Base-by-base conservation (phyloP, 2,888 invertebrate species). In the Azorinus chamasolen region DNA sequence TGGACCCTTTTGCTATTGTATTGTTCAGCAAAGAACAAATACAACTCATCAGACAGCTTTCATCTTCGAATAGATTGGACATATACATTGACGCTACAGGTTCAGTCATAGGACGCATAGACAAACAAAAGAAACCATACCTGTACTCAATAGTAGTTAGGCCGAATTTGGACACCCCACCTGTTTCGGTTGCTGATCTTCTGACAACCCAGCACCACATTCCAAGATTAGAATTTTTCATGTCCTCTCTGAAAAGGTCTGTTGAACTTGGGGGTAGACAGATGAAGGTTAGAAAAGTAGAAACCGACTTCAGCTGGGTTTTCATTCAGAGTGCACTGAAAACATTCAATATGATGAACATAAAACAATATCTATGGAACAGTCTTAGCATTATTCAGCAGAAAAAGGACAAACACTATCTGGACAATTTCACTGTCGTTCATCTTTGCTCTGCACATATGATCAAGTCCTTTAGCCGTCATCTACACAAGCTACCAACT, bases 391-490 rank as follows among this genome's bases (percentile, higher is more conserved):
- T n/a, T n/a, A n/a, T n/a, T n/a, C n/a, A n/a, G n/a, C n/a, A n/a
- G n/a, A n/a, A n/a, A n/a, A n/a, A n/a, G n/a, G n/a, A n/a, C 14
- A 1, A n/a, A 45, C 12, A 12, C 1, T 18, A 18, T 1, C 45
- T 46, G 1, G 24, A 41, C 10, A 25, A 63, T 41, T 37, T 63
- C n/a, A 63, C 53, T 8, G 50, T 63, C 2, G 14, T 41, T n/a
- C 63, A 63, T 32, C 53, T 63, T 6, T 63, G 63, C 25, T 41
- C 53, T 16, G 41, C 63, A 39, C 54, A 63, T 41, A 53, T 63
- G 51, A 22, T 63, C 12, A 51, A 54, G 37, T 51, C 51, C 32
- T 65, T 65, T 45, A n/a, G n/a, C n/a, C n/a, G n/a, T n/a, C n/a
- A n/a, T n/a, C n/a, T n/a, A n/a, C n/a, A n/a, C n/a, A n/a, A n/a